phyloP scores from a whole-genome alignment of 2,888 invertebrate genomes.

The Theristus sp. region DNA sequence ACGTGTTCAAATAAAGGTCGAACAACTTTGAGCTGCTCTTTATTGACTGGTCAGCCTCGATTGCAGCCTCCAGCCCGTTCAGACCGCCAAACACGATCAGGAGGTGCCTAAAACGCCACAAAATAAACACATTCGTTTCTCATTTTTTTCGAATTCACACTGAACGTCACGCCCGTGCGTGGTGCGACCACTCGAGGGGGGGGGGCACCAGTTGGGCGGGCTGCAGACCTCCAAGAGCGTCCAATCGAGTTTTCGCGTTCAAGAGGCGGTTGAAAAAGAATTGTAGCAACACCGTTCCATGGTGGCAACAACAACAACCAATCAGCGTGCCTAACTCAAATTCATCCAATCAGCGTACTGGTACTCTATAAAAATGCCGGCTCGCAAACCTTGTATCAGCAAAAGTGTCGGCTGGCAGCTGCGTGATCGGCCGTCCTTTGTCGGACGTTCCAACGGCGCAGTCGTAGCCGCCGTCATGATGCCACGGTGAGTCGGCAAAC shows the following conservation, averaged over 20 bases:
- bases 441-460: slow-evolving; percentile 84
- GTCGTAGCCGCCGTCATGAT: slow-evolving; percentile 48
- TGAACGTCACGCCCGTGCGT: too few species aligned
- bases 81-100: slow-evolving; percentile 87
- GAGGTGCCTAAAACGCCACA: slow-evolving; percentile 46
- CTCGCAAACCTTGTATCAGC: background rate
- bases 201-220: background rate
- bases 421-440: slow-evolving; percentile 44
- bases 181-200: background rate
- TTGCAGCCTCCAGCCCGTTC: slow-evolving; percentile 67
- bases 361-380: too few species aligned
- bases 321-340: too few species aligned
- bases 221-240: slow-evolving; percentile 38
- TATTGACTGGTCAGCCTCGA: slow-evolving; percentile 51
- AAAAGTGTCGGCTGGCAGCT: background rate
- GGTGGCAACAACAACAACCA: too few species aligned
- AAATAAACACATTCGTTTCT: too few species aligned
- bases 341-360: too few species aligned
- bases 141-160: too few species aligned
- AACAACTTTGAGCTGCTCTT: slow-evolving; percentile 54
- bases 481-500: slow-evolving; percentile 60
- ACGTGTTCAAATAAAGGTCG: slow-evolving; percentile 70
- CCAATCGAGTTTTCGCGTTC: too few species aligned
- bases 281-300: too few species aligned
- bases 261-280: too few species aligned